These are phyloP conservation scores for Biston betularia DNA, from an alignment of 2,888 invertebrate genomes.

Conservation along the genomic window DNA sequence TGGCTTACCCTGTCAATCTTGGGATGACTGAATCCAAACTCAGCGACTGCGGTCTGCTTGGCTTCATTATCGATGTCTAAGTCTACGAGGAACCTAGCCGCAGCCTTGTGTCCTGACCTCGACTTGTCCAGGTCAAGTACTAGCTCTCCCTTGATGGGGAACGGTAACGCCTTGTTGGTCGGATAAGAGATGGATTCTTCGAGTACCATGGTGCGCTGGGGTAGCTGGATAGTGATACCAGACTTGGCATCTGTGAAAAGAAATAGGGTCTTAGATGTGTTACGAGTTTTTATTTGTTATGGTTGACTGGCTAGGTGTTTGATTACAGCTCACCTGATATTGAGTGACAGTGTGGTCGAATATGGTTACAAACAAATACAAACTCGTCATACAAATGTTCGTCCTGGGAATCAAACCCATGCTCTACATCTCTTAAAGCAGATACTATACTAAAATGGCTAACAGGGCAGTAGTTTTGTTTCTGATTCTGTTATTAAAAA, in stretches of 20 bases:
- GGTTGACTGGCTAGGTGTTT: too few species aligned
- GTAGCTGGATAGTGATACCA: slow-evolving; percentile 88
- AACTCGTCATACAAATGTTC: too few species aligned
- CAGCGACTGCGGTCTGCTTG: slow-evolving; percentile 81
- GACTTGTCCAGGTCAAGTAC: slow-evolving; percentile 90
- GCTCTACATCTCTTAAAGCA: too few species aligned
- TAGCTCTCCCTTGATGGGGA: slow-evolving; percentile 88
- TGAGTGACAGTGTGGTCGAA: too few species aligned
- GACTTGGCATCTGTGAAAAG: slow-evolving; percentile 64
- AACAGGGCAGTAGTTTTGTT: too few species aligned
- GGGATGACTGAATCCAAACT: slow-evolving; percentile 89
- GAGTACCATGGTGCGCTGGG: slow-evolving; percentile 88
- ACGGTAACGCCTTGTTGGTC: slow-evolving; percentile 75
- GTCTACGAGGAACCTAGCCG: slow-evolving; percentile 84
- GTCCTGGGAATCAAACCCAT: too few species aligned
- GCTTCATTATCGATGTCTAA: slow-evolving; percentile 75
- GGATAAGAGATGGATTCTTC: slow-evolving; percentile 85
- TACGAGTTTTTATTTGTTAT: too few species aligned
- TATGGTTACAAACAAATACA: too few species aligned
- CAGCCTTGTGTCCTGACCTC: slow-evolving; percentile 89
- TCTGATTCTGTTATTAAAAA: too few species aligned
- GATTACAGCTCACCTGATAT: too few species aligned
- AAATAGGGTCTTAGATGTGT: not conserved
- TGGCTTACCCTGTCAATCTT: slow-evolving; percentile 86
- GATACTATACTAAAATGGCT: too few species aligned